Evolutionary conservation across 2,797 vertebrate genomes (phyloP).

Genomic region (Danionella dracula): DNA sequence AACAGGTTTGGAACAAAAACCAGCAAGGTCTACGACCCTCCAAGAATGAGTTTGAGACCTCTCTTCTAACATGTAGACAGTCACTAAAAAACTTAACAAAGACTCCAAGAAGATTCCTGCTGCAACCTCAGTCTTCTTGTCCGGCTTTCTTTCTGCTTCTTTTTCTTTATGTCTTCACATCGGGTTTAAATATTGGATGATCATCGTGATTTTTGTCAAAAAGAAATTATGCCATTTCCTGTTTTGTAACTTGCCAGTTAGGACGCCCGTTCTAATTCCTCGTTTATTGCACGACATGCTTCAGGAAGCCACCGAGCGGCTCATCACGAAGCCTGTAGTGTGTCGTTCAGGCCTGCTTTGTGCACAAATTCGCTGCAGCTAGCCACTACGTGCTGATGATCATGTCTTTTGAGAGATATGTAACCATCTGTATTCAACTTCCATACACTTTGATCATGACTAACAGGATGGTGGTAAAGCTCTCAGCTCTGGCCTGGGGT

Average conservation of each 20-base stretch:
- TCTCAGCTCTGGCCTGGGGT: slow-evolving; percentile 43
- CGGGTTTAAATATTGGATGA: slow-evolving; percentile 36
- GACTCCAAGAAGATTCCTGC: too few species aligned
- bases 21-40: too few species aligned
- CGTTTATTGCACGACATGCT: slow-evolving; percentile 61
- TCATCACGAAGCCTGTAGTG: slow-evolving; percentile 62
- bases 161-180: slow-evolving; percentile 31
- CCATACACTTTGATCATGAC: slow-evolving; percentile 60
- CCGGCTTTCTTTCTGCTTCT: slow-evolving; percentile 39
- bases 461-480: slow-evolving; percentile 49
- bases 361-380: slow-evolving; percentile 53
- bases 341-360: slow-evolving; percentile 7
- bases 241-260: slow-evolving; percentile 62
- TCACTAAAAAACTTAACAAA: too few species aligned
- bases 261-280: slow-evolving; percentile 57
- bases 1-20: too few species aligned
- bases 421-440: slow-evolving; percentile 71
- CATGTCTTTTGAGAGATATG: slow-evolving; percentile 73
- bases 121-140: slow-evolving; percentile 13
- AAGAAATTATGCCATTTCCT: slow-evolving; percentile 54
- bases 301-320: slow-evolving; percentile 54
- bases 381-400: slow-evolving; percentile 68
- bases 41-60: too few species aligned
- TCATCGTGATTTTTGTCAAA: slow-evolving; percentile 31
- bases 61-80: too few species aligned